Conservation (phyloP, 2,888 invertebrate species). For the Epistrophe eligans region DNA sequence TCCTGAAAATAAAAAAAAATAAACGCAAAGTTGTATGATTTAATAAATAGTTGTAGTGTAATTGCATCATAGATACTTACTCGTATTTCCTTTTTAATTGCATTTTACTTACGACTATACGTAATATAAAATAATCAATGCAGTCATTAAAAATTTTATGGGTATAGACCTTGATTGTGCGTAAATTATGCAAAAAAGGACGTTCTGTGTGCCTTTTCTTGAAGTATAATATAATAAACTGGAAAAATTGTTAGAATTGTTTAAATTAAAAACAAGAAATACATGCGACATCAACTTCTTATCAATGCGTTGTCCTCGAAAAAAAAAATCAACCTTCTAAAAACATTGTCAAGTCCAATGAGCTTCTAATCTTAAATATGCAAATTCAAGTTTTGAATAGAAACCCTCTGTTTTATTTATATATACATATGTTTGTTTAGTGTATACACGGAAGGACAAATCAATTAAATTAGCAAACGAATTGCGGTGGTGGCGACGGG, state of each 20-base stretch:
- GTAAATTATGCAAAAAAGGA: too few species aligned
- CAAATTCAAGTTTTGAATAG: conserved; percentile 39
- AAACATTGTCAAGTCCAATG: conserved; percentile 3
- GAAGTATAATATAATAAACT: neutral
- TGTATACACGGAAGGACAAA: conserved; percentile 55
- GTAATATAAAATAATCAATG: too few species aligned
- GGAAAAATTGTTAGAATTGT: neutral
- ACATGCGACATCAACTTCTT: conserved; percentile 11
- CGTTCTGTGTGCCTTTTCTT: too few species aligned
- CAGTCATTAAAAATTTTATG: too few species aligned
- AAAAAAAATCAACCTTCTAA: conserved; percentile 11
- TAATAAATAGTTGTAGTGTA: too few species aligned
- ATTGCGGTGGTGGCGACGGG: conserved; percentile 13
- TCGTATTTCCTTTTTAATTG: too few species aligned
- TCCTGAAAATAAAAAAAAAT: too few species aligned
- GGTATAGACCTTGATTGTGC: too few species aligned
- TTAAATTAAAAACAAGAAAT: neutral
- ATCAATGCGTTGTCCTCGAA: conserved; percentile 23
- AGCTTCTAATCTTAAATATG: conserved; percentile 44
- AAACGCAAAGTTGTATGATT: too few species aligned
- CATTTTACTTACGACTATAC: too few species aligned
- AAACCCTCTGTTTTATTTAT: neutral
- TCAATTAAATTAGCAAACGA: conserved; percentile 65
- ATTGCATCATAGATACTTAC: too few species aligned
- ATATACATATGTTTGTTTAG: neutral